A percentile compares a stretch with the other conserved stretches of the same genome.
Conservation (phyloP, 2,797 vertebrate species). For the Dallia pectoralis region DNA sequence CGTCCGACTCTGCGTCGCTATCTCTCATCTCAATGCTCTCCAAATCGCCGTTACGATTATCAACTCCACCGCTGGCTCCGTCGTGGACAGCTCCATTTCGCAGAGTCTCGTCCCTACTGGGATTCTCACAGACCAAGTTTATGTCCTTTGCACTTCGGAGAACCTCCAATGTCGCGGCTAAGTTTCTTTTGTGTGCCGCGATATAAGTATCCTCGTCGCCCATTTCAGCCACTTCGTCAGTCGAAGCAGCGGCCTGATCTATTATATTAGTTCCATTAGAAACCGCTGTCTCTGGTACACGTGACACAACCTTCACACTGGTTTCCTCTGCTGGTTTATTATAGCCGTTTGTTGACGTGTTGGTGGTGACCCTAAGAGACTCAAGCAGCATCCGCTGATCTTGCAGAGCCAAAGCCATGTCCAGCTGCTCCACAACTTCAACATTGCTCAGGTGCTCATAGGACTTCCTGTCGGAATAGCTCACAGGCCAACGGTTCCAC, state of each 20-base stretch:
- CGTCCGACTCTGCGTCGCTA: slow-evolving; percentile 76
- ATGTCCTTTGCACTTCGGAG: slow-evolving; percentile 86
- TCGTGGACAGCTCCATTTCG: slow-evolving; percentile 68
- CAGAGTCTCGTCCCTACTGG: slow-evolving; percentile 69
- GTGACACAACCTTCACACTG: slow-evolving; percentile 73
- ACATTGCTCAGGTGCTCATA: slow-evolving; percentile 95
- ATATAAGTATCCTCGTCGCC: slow-evolving; percentile 87
- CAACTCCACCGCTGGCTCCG: slow-evolving; percentile 66
- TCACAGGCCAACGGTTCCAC: slow-evolving; percentile 99
- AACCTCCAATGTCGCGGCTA: slow-evolving; percentile 92
- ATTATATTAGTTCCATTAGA: slow-evolving; percentile 72
- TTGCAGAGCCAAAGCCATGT: slow-evolving; percentile 97
- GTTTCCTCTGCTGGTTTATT: slow-evolving; percentile 67
- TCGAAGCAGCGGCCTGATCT: slow-evolving; percentile 67
- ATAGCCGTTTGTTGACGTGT: slow-evolving; percentile 83
- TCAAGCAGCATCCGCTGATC: slow-evolving; percentile 98
- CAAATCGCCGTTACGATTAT: slow-evolving; percentile 54
- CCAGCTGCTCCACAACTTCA: slow-evolving; percentile 94
- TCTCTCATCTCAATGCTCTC: slow-evolving; percentile 75
- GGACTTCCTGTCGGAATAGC: slow-evolving; percentile 94
- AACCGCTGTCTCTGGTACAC: slow-evolving; percentile 60
- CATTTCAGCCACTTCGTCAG: slow-evolving; percentile 73
- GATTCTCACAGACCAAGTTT: slow-evolving; percentile 78
- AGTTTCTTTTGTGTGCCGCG: slow-evolving; percentile 86
- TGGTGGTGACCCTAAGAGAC: slow-evolving; percentile 94